Evolutionary conservation across 2,797 vertebrate species (phyloP).

Genomic region (Sarcoramphus papa): DNA sequence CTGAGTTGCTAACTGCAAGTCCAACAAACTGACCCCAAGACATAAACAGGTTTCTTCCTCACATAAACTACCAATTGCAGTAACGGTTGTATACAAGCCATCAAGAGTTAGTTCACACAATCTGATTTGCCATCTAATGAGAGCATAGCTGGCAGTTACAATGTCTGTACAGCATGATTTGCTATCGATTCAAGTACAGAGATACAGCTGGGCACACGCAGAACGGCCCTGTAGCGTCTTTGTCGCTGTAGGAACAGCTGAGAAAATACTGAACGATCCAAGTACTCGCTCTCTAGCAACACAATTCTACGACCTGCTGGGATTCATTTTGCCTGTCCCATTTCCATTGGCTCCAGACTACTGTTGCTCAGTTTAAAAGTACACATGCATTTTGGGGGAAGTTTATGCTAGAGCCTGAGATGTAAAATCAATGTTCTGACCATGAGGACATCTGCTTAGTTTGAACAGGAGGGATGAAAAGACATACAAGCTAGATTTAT

Average conservation of each 20-base stretch:
- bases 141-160: background rate
- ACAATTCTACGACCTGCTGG: background rate
- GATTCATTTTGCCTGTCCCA: background rate
- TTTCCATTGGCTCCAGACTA: background rate
- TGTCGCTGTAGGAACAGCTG: background rate
- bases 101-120: background rate
- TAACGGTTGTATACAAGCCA: background rate
- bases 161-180: background rate
- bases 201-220: background rate
- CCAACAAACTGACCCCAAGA: background rate
- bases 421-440: background rate
- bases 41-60: background rate
- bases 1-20: background rate
- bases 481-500: background rate
- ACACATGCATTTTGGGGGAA: background rate
- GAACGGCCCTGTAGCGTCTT: background rate
- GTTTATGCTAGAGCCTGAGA: background rate
- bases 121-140: background rate
- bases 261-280: background rate
- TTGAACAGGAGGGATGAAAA: background rate
- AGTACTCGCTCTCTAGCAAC: background rate
- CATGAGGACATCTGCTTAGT: background rate
- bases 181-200: background rate
- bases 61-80: background rate
- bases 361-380: background rate